phyloP scores from a whole-genome alignment of 2,797 vertebrate species.

The Cyclura pinguis region DNA sequence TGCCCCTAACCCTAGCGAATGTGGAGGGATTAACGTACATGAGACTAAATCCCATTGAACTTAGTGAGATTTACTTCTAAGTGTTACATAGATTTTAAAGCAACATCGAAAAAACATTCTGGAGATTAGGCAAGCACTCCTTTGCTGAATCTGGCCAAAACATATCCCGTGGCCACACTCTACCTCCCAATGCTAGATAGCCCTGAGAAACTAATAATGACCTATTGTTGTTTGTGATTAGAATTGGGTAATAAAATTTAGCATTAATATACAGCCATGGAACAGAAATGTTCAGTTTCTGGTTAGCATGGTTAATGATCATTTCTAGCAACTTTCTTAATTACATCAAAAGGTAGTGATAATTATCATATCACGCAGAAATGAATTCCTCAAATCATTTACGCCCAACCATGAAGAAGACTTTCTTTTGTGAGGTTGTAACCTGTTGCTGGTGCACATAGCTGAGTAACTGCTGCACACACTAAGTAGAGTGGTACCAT shows the following conservation, averaged over 20 bases:
- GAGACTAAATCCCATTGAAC: neutral
- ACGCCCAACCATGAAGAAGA: neutral
- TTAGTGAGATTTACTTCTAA: neutral
- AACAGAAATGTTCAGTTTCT: neutral
- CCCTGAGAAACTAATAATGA: neutral
- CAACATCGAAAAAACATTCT: no score
- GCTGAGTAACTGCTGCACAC: neutral
- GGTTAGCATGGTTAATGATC: neutral
- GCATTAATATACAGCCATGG: neutral
- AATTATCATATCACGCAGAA: neutral
- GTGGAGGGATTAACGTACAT: neutral
- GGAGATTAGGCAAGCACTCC: neutral
- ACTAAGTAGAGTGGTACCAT: neutral
- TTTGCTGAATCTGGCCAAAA: neutral
- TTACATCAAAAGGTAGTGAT: neutral
- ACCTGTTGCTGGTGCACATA: neutral
- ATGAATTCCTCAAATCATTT: neutral
- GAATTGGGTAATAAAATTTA: neutral
- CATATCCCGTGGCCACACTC: neutral
- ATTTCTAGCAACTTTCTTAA: neutral
- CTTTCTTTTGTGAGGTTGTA: neutral
- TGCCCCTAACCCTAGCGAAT: no score
- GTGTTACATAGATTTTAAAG: neutral
- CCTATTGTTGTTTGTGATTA: neutral
- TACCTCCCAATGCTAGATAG: neutral